Percentiles rank a stretch among this genome's conserved stretches.
Evolutionary conservation across 92 coral and sea anemone species (phyloP).

Genomic region (Porites rus): DNA sequence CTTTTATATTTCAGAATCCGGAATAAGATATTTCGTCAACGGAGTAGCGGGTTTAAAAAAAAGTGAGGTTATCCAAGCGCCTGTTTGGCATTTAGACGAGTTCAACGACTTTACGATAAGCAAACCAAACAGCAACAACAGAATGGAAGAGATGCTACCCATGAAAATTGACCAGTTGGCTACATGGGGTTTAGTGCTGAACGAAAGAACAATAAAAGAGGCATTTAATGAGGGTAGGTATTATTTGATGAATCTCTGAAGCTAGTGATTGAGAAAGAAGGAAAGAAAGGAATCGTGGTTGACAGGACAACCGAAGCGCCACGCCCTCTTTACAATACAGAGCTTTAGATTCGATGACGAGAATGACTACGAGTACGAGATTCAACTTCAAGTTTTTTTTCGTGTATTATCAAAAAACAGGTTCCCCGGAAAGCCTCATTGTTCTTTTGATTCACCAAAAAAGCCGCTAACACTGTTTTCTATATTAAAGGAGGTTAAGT

Average conservation of each 20-base stretch:
- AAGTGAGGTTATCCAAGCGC: not conserved
- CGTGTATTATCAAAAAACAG: too few relatives aligned
- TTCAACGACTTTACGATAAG: slow-evolving; percentile 22
- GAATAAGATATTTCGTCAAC: slow-evolving; percentile 3
- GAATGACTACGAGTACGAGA: too few relatives aligned
- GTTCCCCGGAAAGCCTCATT: too few relatives aligned
- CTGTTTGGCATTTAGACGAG: not conserved
- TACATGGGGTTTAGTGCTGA: slow-evolving; percentile 10
- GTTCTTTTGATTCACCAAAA: too few relatives aligned
- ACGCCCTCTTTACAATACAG: too few relatives aligned
- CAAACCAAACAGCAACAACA: slow-evolving; percentile 27
- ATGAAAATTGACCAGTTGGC: slow-evolving; percentile 27
- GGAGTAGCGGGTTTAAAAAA: not conserved
- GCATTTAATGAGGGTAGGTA: slow-evolving; percentile 29
- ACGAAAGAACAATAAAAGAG: not conserved
- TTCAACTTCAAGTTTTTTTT: too few relatives aligned
- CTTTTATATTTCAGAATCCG: not conserved
- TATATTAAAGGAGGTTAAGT: too few relatives aligned
- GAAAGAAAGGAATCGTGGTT: not conserved
- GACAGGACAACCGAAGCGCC: not conserved
- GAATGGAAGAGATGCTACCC: not conserved
- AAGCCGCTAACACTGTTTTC: too few relatives aligned
- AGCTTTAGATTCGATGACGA: too few relatives aligned
- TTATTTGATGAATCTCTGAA: too few relatives aligned
- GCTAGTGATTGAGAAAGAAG: not conserved